Percentiles rank a stretch among this genome's conserved stretches.
Conservation (phyloP, 2,888 invertebrate genomes). For the Tinea semifulvella region DNA sequence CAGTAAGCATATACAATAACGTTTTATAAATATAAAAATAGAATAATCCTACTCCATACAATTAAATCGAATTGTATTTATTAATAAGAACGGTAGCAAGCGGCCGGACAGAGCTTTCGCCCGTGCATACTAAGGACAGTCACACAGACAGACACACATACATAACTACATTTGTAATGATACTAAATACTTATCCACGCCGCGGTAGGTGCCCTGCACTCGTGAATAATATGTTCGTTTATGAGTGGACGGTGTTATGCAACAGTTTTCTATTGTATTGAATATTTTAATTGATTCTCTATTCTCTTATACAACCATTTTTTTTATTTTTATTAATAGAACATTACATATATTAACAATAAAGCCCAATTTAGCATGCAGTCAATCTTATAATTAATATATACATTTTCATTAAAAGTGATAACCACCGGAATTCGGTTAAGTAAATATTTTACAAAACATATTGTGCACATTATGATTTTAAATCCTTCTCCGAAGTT, state of each 20-base stretch:
- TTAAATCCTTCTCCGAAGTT: too few relatives aligned
- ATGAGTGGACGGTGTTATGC: conserved; percentile 27
- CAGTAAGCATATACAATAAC: not conserved
- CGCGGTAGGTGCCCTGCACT: conserved; percentile 48
- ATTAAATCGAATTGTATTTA: conserved; percentile 37
- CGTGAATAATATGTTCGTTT: conserved; percentile 51
- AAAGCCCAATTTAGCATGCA: too few relatives aligned
- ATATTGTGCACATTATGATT: too few relatives aligned
- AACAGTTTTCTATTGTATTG: not conserved
- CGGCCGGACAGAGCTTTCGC: conserved; percentile 19
- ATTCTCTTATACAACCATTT: too few relatives aligned
- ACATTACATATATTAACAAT: too few relatives aligned
- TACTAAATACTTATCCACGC: conserved; percentile 50
- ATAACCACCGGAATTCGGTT: too few relatives aligned
- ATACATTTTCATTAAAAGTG: too few relatives aligned
- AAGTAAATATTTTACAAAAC: too few relatives aligned
- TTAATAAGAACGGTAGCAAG: conserved; percentile 60
- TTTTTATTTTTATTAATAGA: too few relatives aligned
- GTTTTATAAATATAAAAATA: conserved; percentile 12
- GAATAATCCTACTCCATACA: conserved; percentile 32
- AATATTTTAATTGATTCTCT: not conserved
- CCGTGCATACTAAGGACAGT: conserved; percentile 15
- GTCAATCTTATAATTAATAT: too few relatives aligned
- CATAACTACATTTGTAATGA: conserved; percentile 63
- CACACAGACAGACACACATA: conserved; percentile 22